A percentile compares a stretch with the other conserved stretches of the same genome.
These are phyloP conservation scores for Eubucco bourcierii DNA, from an alignment of 2,113 vertebrate genomes.

Conservation along the genomic window DNA sequence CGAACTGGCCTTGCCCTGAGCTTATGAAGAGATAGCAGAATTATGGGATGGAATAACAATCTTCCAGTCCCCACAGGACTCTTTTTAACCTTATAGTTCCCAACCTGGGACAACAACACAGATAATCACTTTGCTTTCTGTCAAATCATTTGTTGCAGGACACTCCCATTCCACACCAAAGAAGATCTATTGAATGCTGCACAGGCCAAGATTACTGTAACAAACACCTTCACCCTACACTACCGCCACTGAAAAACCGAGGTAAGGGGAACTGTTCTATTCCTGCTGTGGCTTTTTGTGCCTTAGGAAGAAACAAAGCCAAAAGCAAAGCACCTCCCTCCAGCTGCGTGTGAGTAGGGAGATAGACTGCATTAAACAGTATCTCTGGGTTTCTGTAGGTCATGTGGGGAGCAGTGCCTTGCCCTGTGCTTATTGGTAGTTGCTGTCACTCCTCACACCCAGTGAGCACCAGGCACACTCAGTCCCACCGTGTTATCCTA, in stretches of 20 bases:
- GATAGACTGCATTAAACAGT: not conserved
- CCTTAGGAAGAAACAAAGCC: not conserved
- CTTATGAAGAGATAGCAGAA: no score
- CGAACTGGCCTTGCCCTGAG: no score
- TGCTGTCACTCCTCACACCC: not conserved
- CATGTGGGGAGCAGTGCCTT: not conserved
- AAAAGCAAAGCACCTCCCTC: not conserved
- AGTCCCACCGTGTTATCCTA: rapidly evolving
- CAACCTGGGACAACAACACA: no score
- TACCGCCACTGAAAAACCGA: constrained; percentile 85
- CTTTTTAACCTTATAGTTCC: no score
- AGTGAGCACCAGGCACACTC: rapidly evolving
- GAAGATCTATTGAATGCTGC: constrained; percentile 91
- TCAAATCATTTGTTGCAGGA: constrained; percentile 76
- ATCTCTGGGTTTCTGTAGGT: not conserved
- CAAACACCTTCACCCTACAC: constrained; percentile 87
- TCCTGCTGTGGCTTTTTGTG: not conserved
- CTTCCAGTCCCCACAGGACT: no score
- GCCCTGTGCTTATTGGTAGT: not conserved
- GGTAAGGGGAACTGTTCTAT: constrained; percentile 71
- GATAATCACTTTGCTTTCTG: not conserved
- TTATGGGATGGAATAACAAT: no score
- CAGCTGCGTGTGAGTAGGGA: not conserved
- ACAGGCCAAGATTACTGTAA: constrained; percentile 94
- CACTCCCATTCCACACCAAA: constrained; percentile 83